These are phyloP conservation scores for Daubentonia madagascariensis DNA, from an alignment of 2,113 vertebrate species.

Conservation along the genomic window DNA sequence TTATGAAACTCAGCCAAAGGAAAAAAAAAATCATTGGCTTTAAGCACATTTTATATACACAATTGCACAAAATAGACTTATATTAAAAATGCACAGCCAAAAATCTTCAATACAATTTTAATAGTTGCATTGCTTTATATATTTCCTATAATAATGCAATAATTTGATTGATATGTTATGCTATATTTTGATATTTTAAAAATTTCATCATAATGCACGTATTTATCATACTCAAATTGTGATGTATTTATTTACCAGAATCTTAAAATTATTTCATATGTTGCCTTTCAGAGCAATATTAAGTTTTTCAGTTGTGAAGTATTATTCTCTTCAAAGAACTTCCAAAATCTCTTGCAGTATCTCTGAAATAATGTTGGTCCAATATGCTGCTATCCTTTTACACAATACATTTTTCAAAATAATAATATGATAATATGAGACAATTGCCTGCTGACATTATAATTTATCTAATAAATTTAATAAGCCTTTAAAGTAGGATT, in stretches of 20 bases:
- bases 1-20: neutral
- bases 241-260: neutral
- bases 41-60: neutral
- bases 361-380: neutral
- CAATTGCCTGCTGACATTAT: neutral
- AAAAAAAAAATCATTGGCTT: neutral
- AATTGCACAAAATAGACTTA: neutral
- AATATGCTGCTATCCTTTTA: constrained; percentile 21
- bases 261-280: constrained; percentile 12
- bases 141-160: neutral
- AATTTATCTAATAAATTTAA: neutral
- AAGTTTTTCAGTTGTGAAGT: neutral
- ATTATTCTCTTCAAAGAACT: neutral
- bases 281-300: neutral
- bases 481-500: neutral
- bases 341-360: neutral
- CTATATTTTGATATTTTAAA: neutral
- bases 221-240: neutral
- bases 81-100: neutral
- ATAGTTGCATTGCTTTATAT: neutral
- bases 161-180: neutral
- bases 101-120: neutral
- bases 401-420: neutral
- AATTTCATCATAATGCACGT: neutral
- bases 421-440: neutral